phyloP scores from a whole-genome alignment of 1,140 invertebrate species.

The Leptopilina clavipes region DNA sequence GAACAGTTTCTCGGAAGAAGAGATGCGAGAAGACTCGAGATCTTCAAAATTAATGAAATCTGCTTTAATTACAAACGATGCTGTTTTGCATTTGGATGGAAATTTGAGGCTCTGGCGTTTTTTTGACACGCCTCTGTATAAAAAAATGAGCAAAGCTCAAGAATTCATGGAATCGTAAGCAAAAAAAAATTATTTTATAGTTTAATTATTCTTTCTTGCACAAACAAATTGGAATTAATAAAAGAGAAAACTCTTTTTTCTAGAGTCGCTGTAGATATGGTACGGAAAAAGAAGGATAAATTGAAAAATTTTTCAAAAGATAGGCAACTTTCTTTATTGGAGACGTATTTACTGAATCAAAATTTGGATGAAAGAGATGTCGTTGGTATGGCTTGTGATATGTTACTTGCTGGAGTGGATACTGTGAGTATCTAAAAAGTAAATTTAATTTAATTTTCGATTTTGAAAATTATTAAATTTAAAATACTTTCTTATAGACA shows the following conservation, averaged over 20 bases:
- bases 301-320: constrained; percentile 55
- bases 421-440: constrained; percentile 78
- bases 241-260: constrained; percentile 44
- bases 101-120: constrained; percentile 83
- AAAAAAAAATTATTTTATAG: constrained; percentile 31
- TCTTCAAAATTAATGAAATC: constrained; percentile 83
- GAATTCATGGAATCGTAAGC: constrained; percentile 85
- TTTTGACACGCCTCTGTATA: constrained; percentile 84
- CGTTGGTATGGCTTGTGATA: constrained; percentile 87
- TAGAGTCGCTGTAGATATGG: constrained; percentile 82
- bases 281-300: constrained; percentile 78
- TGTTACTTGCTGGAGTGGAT: constrained; percentile 90
- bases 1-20: constrained; percentile 78
- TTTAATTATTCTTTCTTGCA: constrained; percentile 35
- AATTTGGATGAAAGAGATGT: constrained; percentile 86
- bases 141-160: constrained; percentile 81
- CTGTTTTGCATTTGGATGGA: constrained; percentile 85
- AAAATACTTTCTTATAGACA: constrained; percentile 78
- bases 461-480: background rate
- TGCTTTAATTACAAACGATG: constrained; percentile 82
- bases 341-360: constrained; percentile 80
- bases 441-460: constrained; percentile 39
- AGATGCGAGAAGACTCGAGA: constrained; percentile 77
- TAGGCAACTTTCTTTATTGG: constrained; percentile 76
- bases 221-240: background rate